phyloP scores from a whole-genome alignment of 2,797 vertebrate genomes.

The Anabacerthia variegaticeps region DNA sequence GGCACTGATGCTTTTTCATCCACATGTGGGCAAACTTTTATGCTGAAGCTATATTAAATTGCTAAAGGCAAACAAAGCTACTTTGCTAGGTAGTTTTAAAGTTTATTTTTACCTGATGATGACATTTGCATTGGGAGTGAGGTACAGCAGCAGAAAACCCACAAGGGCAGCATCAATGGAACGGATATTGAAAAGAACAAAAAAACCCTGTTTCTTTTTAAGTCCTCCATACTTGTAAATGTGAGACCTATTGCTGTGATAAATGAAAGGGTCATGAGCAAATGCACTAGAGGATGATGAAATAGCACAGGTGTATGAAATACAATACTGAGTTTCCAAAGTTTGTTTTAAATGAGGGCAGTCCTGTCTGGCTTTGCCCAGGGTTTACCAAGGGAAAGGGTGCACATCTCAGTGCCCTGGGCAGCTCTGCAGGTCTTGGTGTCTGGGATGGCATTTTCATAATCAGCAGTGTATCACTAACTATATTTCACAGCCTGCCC shows the following conservation, averaged over 20 bases:
- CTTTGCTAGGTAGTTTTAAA: conserved; percentile 54
- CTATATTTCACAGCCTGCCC: neutral
- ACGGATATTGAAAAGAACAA: conserved; percentile 52
- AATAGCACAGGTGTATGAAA: neutral
- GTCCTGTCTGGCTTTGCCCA: neutral
- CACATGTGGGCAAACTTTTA: conserved; percentile 44
- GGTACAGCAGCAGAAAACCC: conserved; percentile 45
- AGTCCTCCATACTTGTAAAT: conserved; percentile 14
- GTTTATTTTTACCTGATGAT: conserved; percentile 69
- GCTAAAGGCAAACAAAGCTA: conserved; percentile 68
- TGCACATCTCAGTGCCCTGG: rapidly evolving
- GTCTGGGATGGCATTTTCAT: neutral
- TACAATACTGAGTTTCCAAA: neutral
- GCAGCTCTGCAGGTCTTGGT: neutral
- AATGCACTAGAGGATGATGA: neutral
- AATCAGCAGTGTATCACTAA: neutral
- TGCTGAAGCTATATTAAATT: conserved; percentile 64
- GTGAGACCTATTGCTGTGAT: conserved; percentile 27
- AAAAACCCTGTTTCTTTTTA: neutral
- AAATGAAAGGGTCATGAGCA: conserved; percentile 7
- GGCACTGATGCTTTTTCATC: conserved; percentile 46
- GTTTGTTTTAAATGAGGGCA: neutral
- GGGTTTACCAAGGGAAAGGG: neutral
- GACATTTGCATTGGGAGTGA: conserved; percentile 68
- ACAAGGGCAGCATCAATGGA: conserved; percentile 40